Conservation (phyloP, 2,113 vertebrate species). For the Hydrolagus affinis region DNA sequence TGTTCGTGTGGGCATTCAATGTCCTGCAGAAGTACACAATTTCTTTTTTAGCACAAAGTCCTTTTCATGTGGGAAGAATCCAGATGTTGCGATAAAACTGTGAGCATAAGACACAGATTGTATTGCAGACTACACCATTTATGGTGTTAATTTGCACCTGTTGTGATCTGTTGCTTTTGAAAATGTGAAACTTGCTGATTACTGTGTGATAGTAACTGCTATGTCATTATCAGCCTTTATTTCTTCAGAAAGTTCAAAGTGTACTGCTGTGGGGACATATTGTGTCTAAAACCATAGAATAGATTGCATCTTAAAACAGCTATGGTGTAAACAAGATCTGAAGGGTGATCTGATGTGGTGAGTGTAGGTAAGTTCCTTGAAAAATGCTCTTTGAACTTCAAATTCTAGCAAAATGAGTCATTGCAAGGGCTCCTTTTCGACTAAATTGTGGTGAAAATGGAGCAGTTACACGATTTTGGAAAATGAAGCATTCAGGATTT, state of each 20-base stretch:
- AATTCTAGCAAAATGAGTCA: not conserved
- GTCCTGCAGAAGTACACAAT: no score
- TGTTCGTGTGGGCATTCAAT: no score
- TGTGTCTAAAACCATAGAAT: not conserved
- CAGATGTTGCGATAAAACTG: no score
- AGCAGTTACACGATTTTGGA: no score
- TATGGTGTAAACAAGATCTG: not conserved
- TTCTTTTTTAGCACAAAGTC: no score
- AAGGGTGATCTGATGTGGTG: not conserved
- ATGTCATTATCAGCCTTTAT: not conserved
- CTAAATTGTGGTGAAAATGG: no score
- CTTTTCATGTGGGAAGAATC: no score
- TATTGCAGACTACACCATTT: no score
- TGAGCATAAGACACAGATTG: no score
- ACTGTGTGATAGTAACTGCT: not conserved
- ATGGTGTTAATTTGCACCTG: not conserved
- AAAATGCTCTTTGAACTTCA: not conserved
- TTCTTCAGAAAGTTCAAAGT: not conserved
- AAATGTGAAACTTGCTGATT: not conserved
- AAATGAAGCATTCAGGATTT: no score
- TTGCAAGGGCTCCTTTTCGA: no score
- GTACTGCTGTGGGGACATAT: not conserved
- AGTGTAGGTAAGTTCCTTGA: not conserved
- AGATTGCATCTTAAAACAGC: not conserved
- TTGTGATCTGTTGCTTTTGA: not conserved